phyloP scores from a whole-genome alignment of 2,888 invertebrate genomes.

The Drosophila nr. perissopoda region DNA sequence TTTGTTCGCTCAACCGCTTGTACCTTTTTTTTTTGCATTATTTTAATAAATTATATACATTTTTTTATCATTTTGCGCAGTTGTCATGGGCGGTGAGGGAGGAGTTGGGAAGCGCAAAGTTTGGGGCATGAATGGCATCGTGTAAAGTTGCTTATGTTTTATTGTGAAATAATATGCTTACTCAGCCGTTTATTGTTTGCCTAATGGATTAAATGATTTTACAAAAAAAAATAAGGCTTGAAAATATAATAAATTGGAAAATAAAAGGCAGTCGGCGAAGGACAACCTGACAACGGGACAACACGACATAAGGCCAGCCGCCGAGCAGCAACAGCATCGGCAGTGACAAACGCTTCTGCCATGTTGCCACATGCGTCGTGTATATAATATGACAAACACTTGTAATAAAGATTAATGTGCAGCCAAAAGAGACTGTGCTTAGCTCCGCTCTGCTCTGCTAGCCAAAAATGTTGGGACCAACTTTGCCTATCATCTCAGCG shows the following conservation, averaged over 20 bases:
- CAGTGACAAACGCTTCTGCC: conserved; percentile 72
- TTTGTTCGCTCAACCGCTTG: conserved; percentile 30
- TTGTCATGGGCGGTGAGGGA: conserved; percentile 42
- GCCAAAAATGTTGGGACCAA: conserved; percentile 48
- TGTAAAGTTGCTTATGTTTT: conserved; percentile 59
- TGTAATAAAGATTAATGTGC: conserved; percentile 79
- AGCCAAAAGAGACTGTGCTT: conserved; percentile 18
- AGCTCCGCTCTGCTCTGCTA: conserved; percentile 41
- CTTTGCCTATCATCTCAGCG: conserved; percentile 62
- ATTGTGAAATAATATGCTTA: conserved; percentile 78
- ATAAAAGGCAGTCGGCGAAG: conserved; percentile 57
- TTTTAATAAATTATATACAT: conserved; percentile 73
- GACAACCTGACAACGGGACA: conserved; percentile 19
- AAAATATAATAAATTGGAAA: conserved; percentile 76
- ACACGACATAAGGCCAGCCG: conserved; percentile 6
- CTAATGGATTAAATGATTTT: conserved; percentile 81
- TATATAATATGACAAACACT: conserved; percentile 67
- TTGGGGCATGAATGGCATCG: conserved; percentile 9
- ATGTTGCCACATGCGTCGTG: conserved; percentile 54
- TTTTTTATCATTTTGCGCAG: conserved; percentile 68
- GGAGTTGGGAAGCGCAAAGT: background rate
- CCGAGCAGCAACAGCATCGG: conserved; percentile 19
- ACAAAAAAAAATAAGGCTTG: conserved; percentile 62
- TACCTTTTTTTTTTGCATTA: conserved; percentile 52
- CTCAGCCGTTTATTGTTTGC: conserved; percentile 80